Base-by-base conservation (phyloP, 1,140 invertebrate species). In the Atta cephalotes region DNA sequence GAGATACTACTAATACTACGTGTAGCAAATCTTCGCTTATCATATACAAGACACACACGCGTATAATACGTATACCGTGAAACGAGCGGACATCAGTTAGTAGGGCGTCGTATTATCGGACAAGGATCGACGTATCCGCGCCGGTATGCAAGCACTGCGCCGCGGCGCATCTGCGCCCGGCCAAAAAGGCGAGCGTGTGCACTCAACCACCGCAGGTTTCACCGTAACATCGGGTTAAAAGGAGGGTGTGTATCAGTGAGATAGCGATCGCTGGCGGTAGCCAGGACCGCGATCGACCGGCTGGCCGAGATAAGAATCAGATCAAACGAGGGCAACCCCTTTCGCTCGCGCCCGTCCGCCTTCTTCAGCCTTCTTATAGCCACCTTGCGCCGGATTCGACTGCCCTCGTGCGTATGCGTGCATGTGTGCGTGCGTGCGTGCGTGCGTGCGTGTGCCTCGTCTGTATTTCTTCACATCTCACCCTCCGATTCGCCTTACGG, bases 141-240 rank as follows among this genome's bases (percentile, higher is more conserved):
- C 45, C 68, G 87, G 80, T 81, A 91, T 89, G 82, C 78, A 90
- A 92, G 87, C 91, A 91, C 84, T 89, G 90, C 89, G 81, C 72
- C 66, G 45, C 79, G 62, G 65, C 66, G 74, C 90, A 92, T 91
- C 89, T 92, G 91, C 91, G 77, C 60, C 60, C n/a, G 16, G 74
- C 53, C 86, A 56, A 91, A 90, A 91, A 91, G 89, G 74, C 89
- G 68, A 56, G 68, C 63, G 80, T 78, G 86, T 88, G 89, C 77
- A 82, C 77, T 88, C 45, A 85, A 74, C 63, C 86, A 74, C 39
- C 72, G 87, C 86, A 86, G 89, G 89, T 90, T 82, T 82, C 82
- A 70, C 74, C 89, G 87, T 86, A 87, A 85, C 89, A 90, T 66
- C 89, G 84, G 87, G 87, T 91, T 90, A 88, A 91, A 66, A 85